Base-by-base conservation (phyloP, 2,113 vertebrate species). In the Ophthalmotilapia sp. region DNA sequence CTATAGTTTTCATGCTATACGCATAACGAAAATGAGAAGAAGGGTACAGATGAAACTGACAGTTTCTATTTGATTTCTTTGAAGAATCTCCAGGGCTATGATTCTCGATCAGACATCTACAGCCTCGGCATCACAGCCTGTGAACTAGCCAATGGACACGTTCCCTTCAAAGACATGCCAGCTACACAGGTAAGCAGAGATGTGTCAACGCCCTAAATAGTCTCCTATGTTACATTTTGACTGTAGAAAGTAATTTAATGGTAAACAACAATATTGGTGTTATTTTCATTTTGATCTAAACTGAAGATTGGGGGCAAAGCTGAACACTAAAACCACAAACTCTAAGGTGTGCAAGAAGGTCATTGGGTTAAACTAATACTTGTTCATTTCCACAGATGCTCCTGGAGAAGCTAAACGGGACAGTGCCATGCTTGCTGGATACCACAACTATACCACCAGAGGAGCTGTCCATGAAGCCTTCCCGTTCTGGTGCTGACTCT, bases 101-200 rank as follows among this genome's bases (percentile, higher is more conserved):
- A 99, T 88, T 98, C 97, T 81, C 98, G 98, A 85, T 99, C 98
- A 12, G 99, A 99, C 93, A 99, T 99, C 92, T 99, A 99, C 95
- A 99, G 99, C 17, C 96, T 99, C 45, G 99, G 99, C 81, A 99
- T 99, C 95, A 99, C 98, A 0, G 98, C 98, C 9, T 99, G 99
- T 80, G 99, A 99, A 94, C 96, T 99, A 88, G 99, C 99, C 79
- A 99, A 99, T 5, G 99, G 98, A 51, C 98, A 99, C 0, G 99
- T 99, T n/a, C 99, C 99, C 1, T 99, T 99, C 85, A 99, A 99
- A 95, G 98, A 99, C 92, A 99, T 99, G 99, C 98, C 99, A 79
- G 97, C 97, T 15, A 99, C 99, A 40, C 98, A 99, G 97, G 99
- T 96, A 65, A 92, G 84, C 45, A 6, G 26, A 73, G 14, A 47